A percentile compares a stretch with the other conserved stretches of the same genome.
Evolutionary conservation across 1,140 invertebrate genomes (phyloP).

Genomic region (Adelges cooleyi): DNA sequence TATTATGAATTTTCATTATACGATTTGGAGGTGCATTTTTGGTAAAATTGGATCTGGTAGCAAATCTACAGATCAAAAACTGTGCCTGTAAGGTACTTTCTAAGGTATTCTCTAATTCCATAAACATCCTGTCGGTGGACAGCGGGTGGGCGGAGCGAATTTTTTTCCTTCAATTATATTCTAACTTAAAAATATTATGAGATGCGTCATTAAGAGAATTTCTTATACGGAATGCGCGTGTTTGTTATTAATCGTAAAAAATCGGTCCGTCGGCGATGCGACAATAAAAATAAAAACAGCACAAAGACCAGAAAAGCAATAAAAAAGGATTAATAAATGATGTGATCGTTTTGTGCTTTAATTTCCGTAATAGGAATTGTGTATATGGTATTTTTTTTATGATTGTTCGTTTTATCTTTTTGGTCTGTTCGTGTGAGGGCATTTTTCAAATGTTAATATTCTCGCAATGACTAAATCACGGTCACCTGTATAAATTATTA

Average conservation of each 20-base stretch:
- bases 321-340: slow-evolving; percentile 23
- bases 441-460: slow-evolving; percentile 9
- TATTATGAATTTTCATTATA: no score
- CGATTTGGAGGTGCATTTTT: no score
- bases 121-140: no score
- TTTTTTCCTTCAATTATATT: no score
- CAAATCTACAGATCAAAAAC: no score
- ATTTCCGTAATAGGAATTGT: slow-evolving; percentile 13
- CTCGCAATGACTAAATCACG: neutral
- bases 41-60: no score
- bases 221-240: neutral
- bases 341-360: slow-evolving; percentile 22
- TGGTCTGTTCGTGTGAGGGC: slow-evolving; percentile 13
- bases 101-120: no score
- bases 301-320: slow-evolving; percentile 11
- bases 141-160: no score
- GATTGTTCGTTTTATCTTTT: neutral
- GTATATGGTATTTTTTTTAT: slow-evolving; percentile 6
- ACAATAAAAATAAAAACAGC: slow-evolving; percentile 18
- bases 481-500: neutral
- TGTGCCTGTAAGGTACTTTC: no score
- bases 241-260: slow-evolving; percentile 16
- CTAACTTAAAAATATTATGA: slow-evolving; percentile 3
- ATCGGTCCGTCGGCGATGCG: neutral
- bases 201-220: neutral